Evolutionary conservation across 2,113 vertebrate species (phyloP), one percentile per base, ranked within the genome.

Genomic region (Cavia porcellus): DNA sequence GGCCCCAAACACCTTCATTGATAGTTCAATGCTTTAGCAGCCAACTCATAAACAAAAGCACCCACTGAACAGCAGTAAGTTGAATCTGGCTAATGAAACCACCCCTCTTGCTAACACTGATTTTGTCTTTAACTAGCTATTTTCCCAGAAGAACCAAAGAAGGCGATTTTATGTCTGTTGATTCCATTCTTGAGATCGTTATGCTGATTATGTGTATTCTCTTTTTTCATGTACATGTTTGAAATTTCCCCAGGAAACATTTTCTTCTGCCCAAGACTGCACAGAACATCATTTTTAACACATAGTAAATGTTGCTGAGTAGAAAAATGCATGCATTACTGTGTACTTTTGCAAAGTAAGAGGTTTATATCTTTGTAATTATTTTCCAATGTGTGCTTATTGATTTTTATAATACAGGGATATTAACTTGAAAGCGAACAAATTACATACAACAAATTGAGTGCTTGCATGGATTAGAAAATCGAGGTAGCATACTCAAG

Each of bases 401-500:
- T 98, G 97, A 97, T 97, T 97, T 97, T 98, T 97, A 96, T 97
- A 96, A 97, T 80, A 94, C 96, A 95, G 79, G 92, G 96, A 89
- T 97, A 98, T 98, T 98, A 98, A 97, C 96, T 98, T 97, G 97
- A 98, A 98, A 98, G 96, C 94, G 96, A 97, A 97, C 96, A 98
- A 97, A 97, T 98, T 97, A 96, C 94, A 95, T 93, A 96, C 97
- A 97, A 97, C 96, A 97, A 97, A 98, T 98, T 97, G 97, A 97
- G 95, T 85, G 90, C 92, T 98, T 96, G 97, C 96, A 90, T 90
- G 96, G 96, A 97, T 97, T 97, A 97, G 96, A 92, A 97, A 94
- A 96, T 90, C 47, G 72, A 97, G 97, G 95, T 94, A 92, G 85
- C 68, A 32, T 52, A 77, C 75, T 95, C 68, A 66, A 83, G 87